Evolutionary conservation across 2,113 vertebrate genomes (phyloP), one percentile per base, ranked within the genome.

Genomic region (Chaetorhynchus papuensis): DNA sequence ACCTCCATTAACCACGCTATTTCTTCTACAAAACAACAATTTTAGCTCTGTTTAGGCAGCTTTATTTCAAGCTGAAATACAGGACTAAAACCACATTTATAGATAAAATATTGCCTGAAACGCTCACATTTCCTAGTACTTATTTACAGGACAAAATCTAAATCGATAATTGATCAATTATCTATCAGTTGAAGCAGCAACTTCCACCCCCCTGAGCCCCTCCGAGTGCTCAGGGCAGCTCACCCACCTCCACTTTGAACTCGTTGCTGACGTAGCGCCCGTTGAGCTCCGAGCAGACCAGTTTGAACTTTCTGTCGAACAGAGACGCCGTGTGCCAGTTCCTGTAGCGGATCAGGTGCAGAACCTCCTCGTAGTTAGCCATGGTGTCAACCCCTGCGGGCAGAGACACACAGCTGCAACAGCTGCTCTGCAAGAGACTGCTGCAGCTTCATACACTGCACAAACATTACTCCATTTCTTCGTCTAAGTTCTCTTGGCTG

Each of bases 201-300:
- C 10, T 50, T 31, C 16, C 37, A 35, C 2, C 26, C 54, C 20
- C 13, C 21, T 6, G 6, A 28, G 24, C 37, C 7, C 5, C 50
- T 57, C 7, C 2, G 16, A 31, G 22, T 0, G 8, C 41, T 2
- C 31, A 37, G 49, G 31, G 19, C 4, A n/a, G 8, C 30, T 47
- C 13, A 74, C 98, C 8, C 97, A 99, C 99, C 99, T 99, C 99
- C 69, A 99, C 99, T 84, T 99, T 98, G 89, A 99, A 99, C 65
- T 99, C 99, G 0, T 99, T 99, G 98, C 99, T 99, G 97, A 99
- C 98, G 20, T 99, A 99, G 93, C 99, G 99, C 0, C 99, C 99
- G 15, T 99, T 99, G 44, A 99, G 99, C 76, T 99, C 99, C 0
- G 99, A 99, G 97, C 99, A 99, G 83, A 99, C 97, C 54, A 99